Conservation (phyloP, 2,797 vertebrate genomes). For the Acrocephalus scirpaceus region DNA sequence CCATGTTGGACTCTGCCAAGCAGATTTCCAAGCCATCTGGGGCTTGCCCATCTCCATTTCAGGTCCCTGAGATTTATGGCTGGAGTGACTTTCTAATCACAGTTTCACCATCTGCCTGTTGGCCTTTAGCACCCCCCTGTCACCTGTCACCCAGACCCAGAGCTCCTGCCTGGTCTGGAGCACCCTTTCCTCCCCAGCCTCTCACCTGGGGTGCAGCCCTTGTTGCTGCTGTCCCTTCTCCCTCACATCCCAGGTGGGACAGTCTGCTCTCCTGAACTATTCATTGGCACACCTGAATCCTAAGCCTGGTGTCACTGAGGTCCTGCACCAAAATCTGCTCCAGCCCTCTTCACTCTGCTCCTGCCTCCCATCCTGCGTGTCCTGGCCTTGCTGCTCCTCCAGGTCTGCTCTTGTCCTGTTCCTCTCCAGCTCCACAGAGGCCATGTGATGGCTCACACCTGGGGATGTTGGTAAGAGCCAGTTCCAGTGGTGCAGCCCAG, state of each 20-base stretch:
- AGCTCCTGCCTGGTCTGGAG: accelerated
- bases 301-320: background rate
- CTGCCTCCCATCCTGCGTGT: accelerated
- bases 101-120: constrained; percentile 40
- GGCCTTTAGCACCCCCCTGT: constrained; percentile 48
- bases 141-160: background rate
- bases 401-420: accelerated
- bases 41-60: constrained; percentile 30
- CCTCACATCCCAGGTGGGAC: accelerated
- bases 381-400: accelerated
- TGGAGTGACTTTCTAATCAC: constrained; percentile 53
- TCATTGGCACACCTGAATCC: background rate
- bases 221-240: background rate
- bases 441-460: accelerated
- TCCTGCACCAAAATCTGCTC: background rate
- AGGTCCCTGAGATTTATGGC: constrained; percentile 46
- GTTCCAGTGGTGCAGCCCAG: background rate
- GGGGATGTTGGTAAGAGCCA: background rate
- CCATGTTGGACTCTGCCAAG: background rate
- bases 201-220: background rate
- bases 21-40: constrained; percentile 51
- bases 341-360: accelerated
- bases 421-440: background rate
- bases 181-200: background rate
- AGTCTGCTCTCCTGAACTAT: background rate